Conservation (phyloP, 2,888 invertebrate species). For the Synergus laeviventris region DNA sequence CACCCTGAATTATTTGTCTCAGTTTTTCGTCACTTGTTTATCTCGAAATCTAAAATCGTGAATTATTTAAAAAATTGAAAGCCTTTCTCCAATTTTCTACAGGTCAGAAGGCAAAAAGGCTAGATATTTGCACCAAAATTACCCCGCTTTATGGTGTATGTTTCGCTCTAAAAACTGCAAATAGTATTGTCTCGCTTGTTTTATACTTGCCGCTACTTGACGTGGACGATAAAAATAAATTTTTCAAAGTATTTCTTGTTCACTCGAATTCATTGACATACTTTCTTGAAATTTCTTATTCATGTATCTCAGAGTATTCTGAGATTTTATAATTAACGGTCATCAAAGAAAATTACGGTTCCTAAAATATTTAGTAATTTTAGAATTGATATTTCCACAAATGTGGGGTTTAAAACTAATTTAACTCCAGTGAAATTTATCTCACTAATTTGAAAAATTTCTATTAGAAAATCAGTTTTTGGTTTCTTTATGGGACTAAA, state of each 20-base stretch:
- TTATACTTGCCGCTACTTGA: conserved; percentile 1
- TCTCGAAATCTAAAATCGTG: too few species aligned
- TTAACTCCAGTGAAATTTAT: not conserved
- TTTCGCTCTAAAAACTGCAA: conserved; percentile 14
- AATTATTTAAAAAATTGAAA: too few species aligned
- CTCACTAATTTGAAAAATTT: not conserved
- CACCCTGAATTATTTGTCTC: too few species aligned
- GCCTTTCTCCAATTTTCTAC: too few species aligned
- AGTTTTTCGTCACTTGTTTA: too few species aligned
- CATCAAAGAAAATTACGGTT: not conserved
- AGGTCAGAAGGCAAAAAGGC: too few species aligned
- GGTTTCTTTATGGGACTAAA: not conserved
- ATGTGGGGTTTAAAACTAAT: not conserved
- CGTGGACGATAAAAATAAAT: not conserved
- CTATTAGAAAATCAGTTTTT: not conserved
- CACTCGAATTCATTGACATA: conserved; percentile 3
- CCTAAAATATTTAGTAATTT: not conserved
- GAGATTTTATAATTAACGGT: not conserved
- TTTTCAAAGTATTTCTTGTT: conserved; percentile 2
- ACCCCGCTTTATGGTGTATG: not conserved
- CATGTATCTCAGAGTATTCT: not conserved
- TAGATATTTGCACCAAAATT: not conserved
- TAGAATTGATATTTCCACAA: not conserved
- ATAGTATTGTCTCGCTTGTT: not conserved
- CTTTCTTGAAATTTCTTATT: not conserved